Evolutionary conservation across 2,888 invertebrate genomes (phyloP).

Genomic region (Drosophila paracracens): DNA sequence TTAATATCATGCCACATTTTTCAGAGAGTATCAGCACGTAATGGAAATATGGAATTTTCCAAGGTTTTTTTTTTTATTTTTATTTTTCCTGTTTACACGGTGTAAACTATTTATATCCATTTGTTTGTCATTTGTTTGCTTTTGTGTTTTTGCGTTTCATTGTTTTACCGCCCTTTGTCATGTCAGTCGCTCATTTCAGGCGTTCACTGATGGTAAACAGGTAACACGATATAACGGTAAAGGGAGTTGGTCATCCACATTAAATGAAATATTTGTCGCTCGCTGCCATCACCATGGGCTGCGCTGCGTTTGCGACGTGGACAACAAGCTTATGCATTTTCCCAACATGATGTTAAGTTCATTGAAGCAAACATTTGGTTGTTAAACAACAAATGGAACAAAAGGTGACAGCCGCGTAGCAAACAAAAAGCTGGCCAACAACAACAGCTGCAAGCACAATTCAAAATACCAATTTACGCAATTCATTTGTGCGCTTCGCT

Average conservation of each 20-base stretch:
- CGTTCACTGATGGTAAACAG: slow-evolving; percentile 46
- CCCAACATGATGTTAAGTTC: slow-evolving; percentile 41
- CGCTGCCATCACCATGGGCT: slow-evolving; percentile 14
- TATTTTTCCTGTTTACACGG: not conserved
- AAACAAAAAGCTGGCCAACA: not conserved
- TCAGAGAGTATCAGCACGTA: not conserved
- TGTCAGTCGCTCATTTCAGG: slow-evolving; percentile 42
- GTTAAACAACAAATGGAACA: not conserved
- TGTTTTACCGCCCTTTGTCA: slow-evolving; percentile 14
- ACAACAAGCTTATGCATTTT: slow-evolving; percentile 31
- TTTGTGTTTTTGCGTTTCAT: slow-evolving; percentile 15
- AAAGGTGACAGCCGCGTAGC: not conserved
- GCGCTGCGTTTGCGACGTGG: not conserved
- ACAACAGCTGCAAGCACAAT: slow-evolving; percentile 25
- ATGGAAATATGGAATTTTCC: not conserved
- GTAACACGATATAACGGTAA: slow-evolving; percentile 30
- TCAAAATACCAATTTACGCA: slow-evolving; percentile 27
- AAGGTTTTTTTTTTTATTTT: not conserved
- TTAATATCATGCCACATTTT: not conserved
- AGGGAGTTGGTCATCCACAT: slow-evolving; percentile 61
- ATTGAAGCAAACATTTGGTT: slow-evolving; percentile 50
- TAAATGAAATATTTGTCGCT: slow-evolving; percentile 67
- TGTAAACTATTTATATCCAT: not conserved
- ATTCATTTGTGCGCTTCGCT: slow-evolving; percentile 17
- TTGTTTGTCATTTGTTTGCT: not conserved